phyloP scores from a whole-genome alignment of 1,140 invertebrate species.

The Thaumetopoea pityocampa region DNA sequence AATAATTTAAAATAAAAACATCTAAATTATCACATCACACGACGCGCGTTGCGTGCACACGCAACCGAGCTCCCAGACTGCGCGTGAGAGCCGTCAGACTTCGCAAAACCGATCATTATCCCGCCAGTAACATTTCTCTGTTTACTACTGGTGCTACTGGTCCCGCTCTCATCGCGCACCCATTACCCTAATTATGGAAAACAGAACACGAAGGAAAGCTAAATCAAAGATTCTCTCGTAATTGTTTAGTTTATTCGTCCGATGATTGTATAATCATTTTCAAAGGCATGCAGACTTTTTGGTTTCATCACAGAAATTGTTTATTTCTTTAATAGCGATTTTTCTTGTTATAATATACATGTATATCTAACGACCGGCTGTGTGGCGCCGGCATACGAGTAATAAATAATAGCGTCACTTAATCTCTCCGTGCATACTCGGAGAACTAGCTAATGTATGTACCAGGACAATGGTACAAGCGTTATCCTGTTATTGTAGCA shows the following conservation, averaged over 20 bases:
- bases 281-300: too few relatives aligned
- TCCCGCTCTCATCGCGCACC: conserved; percentile 42
- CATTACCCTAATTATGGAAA: conserved; percentile 64
- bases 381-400: too few relatives aligned
- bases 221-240: conserved; percentile 48
- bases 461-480: too few relatives aligned
- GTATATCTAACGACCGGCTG: too few relatives aligned
- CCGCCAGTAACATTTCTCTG: conserved; percentile 44
- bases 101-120: conserved; percentile 42
- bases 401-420: too few relatives aligned
- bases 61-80: conserved; percentile 11
- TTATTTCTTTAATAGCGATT: neutral
- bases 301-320: conserved; percentile 6
- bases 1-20: too few relatives aligned
- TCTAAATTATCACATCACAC: conserved; percentile 20
- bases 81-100: conserved; percentile 37
- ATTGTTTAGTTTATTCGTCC: conserved; percentile 7
- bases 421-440: too few relatives aligned
- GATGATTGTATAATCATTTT: too few relatives aligned
- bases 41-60: conserved; percentile 12
- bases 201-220: conserved; percentile 51
- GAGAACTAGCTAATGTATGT: too few relatives aligned
- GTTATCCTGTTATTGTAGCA: too few relatives aligned
- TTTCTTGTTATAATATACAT: too few relatives aligned
- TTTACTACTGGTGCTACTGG: conserved; percentile 62